Conservation (phyloP, 2,113 vertebrate species). For the Siniperca knerii region DNA sequence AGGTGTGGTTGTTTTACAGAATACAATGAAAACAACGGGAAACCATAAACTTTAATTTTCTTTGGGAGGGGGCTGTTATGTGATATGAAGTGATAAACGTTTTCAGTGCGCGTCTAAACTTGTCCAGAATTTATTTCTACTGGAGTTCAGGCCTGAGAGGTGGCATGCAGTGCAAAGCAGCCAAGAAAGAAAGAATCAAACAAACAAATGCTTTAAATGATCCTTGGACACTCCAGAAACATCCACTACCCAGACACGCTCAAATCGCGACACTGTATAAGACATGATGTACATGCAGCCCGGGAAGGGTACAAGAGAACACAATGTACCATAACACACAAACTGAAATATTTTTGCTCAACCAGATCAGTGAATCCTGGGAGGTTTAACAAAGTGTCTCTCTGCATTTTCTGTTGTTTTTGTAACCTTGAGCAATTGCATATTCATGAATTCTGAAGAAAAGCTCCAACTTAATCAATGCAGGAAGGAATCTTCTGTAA, state of each 20-base stretch:
- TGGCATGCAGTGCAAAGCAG: not conserved
- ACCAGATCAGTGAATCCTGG: not conserved
- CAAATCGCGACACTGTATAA: not conserved
- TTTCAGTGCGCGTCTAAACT: not conserved
- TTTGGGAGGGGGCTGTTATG: accelerated
- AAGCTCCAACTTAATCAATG: not conserved
- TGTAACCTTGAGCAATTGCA: not conserved
- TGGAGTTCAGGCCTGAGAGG: not conserved
- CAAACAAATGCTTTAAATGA: slow-evolving; percentile 8
- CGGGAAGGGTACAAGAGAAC: slow-evolving; percentile 38
- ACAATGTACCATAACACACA: slow-evolving; percentile 54
- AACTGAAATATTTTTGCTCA: slow-evolving; percentile 6
- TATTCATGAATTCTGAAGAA: not conserved
- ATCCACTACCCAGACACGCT: not conserved
- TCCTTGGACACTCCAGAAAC: not conserved
- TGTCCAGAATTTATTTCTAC: not conserved
- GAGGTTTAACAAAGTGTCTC: not conserved
- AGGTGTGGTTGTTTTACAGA: slow-evolving; percentile 42
- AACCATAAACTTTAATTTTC: not conserved
- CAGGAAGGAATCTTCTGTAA: not conserved
- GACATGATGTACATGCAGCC: slow-evolving; percentile 39
- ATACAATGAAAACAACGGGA: not conserved
- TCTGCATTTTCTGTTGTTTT: not conserved
- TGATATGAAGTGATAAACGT: not conserved
- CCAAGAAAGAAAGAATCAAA: slow-evolving; percentile 5